A percentile compares a stretch with the other conserved stretches of the same genome.
These are phyloP conservation scores for Cettia cetti DNA, from an alignment of 2,113 vertebrate genomes.

Conservation along the genomic window DNA sequence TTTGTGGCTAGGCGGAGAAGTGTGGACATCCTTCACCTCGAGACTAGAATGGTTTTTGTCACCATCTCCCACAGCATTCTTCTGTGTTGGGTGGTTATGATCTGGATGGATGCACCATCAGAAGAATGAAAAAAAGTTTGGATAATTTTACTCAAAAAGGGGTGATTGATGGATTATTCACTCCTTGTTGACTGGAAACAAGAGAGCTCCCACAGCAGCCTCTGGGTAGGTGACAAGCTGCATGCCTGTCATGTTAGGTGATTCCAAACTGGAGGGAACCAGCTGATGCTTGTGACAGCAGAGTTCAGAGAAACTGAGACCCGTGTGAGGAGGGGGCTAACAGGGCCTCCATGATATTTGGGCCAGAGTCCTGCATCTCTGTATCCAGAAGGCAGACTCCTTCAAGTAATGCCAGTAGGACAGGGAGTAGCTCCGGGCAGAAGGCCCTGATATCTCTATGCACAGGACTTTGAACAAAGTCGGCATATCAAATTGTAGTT, in stretches of 20 bases:
- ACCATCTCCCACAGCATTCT: not conserved
- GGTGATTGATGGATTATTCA: fast-evolving
- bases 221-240: not conserved
- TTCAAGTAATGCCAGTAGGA: fast-evolving
- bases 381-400: not conserved
- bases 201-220: not conserved
- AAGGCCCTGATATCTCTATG: not conserved
- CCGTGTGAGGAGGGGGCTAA: not conserved
- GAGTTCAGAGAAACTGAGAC: not conserved
- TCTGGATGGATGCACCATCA: not conserved
- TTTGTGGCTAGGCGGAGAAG: not conserved
- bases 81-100: not conserved
- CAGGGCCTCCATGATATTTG: fast-evolving
- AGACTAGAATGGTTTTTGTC: not conserved
- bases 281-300: fast-evolving
- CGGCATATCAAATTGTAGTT: not conserved
- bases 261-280: not conserved
- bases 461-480: not conserved
- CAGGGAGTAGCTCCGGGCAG: not conserved
- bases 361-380: not conserved
- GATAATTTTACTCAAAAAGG: not conserved
- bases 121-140: not conserved
- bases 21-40: not conserved
- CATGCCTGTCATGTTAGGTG: not conserved
- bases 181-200: not conserved